Evolutionary conservation across 2,113 vertebrate genomes (phyloP), one percentile per base, ranked within the genome.

Genomic region (Vidua chalybeata): DNA sequence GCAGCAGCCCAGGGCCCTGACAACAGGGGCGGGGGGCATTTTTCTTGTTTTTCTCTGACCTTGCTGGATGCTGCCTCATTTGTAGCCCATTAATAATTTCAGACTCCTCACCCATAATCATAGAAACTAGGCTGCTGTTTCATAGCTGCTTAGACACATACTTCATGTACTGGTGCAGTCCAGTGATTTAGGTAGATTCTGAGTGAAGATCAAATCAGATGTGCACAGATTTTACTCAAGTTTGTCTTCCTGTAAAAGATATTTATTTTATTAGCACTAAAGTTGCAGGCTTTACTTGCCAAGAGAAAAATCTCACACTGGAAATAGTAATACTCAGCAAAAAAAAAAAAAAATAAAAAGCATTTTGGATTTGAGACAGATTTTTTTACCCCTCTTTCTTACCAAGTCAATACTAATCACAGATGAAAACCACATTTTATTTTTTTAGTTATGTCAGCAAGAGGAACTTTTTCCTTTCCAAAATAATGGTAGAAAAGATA

Each of bases 21-120:
- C 6, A 7, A 69, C 30, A 63, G 31, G 11, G 6, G 5, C 3
- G 0, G 13, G 3, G 13, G 7, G 2, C 1, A 23, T n/a, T n/a
- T 28, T 20, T 4, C 27, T 59, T 51, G 9, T 11, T 63, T 68
- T 48, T 64, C 46, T 55, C 75, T 73, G 30, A 54, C 24, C 37
- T 49, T 58, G 23, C 15, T 66, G 26, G 9, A 31, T 55, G 39
- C 49, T 49, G 10, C 43, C 48, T 67, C n/a, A 45, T 28, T 63
- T 85, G 18, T 17, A 59, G 23, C 12, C 33, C 15, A 6, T 56
- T 68, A 27, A 62, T 26, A 55, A 15, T 46, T 62, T 90, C n/a
- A 54, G 33, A n/a, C 6, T 37, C 14, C 33, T 91, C 58, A 66
- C 11, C 9, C 7, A 61, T 10, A 55, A 74, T 14, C 28, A 54